Base-by-base conservation (phyloP, 2,113 vertebrate genomes). In the Oxyruncus cristatus region DNA sequence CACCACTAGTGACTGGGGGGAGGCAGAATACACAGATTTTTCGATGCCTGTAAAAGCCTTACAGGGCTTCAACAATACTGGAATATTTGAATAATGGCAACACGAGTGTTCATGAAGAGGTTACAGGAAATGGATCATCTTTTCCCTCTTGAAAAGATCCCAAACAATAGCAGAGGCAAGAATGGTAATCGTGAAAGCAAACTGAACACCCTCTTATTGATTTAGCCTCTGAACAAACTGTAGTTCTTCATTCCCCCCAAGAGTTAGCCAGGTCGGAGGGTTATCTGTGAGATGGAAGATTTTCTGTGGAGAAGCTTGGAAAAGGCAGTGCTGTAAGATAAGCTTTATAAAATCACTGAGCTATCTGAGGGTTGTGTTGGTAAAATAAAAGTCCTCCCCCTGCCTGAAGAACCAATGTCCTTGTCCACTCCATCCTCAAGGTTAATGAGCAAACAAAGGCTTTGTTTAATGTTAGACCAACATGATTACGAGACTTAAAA, bases 191-290 rank as follows among this genome's bases (percentile, higher is more conserved):
- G 37, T 70, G 55, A 42, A 53, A 80, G 68, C 20, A 66, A 41
- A 82, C 61, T 52, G 3, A 70, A 32, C 28, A 37, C 28, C 15
- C 52, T 50, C 2, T 12, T 86, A 49, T 3, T 73, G 75, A 58
- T 68, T 66, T 32, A 66, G 59, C 49, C 79, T 78, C 78, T 73
- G 67, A 88, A 47, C 27, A 56, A 78, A 28, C 55, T 76, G 63
- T 19, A 27, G 26, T 32, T 74, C 46, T 68, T 76, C 50, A 41
- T 83, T 50, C 49, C 61, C 35, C 52, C 26, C 18, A 12, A 16
- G 28, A 11, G 5, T 39, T 62, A 22, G 4, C 16, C 23, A 58
- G 59, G 61, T 50, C 0, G 0, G 56, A 32, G 56, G 17, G 33
- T 47, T 50, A 12, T 53, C 89, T 28, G 7, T 56, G 16, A 68